Conservation (phyloP, 2,113 vertebrate genomes). For the Capricornis sumatraensis region DNA sequence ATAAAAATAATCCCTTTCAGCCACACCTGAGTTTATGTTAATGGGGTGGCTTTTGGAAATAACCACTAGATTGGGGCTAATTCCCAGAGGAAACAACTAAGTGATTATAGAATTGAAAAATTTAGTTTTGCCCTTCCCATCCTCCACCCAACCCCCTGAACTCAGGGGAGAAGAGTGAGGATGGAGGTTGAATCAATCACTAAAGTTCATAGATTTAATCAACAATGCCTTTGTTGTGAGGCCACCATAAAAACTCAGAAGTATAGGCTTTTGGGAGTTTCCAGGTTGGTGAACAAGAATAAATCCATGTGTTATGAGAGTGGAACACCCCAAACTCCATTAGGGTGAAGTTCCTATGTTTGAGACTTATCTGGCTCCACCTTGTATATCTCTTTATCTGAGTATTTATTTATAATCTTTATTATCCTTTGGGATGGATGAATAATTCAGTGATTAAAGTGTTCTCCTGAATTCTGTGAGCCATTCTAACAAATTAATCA, state of each 20-base stretch:
- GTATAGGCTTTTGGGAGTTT: not conserved
- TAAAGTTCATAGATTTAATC: not conserved
- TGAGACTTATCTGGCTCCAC: not conserved
- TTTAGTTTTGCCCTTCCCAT: not conserved
- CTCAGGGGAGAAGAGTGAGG: not conserved
- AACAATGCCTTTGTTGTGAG: not conserved
- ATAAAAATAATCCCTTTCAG: not conserved
- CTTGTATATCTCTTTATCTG: not conserved
- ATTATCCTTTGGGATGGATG: not conserved
- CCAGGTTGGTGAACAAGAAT: not conserved
- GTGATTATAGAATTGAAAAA: not conserved
- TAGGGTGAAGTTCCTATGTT: not conserved
- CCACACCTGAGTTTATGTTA: not conserved
- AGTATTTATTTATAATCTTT: not conserved
- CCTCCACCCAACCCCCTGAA: not conserved
- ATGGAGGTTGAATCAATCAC: not conserved
- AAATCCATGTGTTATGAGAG: not conserved
- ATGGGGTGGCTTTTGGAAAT: not conserved
- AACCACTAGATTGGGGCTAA: not conserved
- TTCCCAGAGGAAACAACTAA: not conserved
- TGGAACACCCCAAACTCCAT: not conserved
- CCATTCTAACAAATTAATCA: not conserved
- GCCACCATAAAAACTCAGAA: not conserved
- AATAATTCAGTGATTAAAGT: not conserved
- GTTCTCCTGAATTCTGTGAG: not conserved